Percentiles rank a stretch among this genome's conserved stretches.
These are phyloP conservation scores for Drosophila diplacantha DNA, from an alignment of 2,888 invertebrate species.

Conservation along the genomic window DNA sequence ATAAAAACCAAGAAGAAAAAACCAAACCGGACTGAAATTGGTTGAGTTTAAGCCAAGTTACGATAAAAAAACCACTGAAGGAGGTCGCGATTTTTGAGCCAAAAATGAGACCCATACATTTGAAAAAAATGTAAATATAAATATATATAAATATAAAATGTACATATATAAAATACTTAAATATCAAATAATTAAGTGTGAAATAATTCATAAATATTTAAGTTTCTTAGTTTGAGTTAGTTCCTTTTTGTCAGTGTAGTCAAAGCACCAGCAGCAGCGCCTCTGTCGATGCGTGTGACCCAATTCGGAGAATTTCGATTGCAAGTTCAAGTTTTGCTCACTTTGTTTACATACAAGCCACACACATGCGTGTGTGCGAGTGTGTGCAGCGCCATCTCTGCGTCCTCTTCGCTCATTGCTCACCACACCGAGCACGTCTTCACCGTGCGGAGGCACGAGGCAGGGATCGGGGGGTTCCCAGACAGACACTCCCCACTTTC, in stretches of 20 bases:
- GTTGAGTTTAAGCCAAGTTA: no score
- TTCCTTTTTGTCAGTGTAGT: constrained; percentile 2
- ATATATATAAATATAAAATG: no score
- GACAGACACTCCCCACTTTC: constrained; percentile 30
- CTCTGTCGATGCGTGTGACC: constrained; percentile 68
- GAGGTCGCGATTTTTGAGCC: no score
- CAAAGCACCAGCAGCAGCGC: constrained; percentile 31
- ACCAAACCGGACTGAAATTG: no score
- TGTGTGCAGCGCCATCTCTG: not conserved
- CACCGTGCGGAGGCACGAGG: not conserved
- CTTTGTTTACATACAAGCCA: constrained; percentile 11
- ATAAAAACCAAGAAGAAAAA: no score
- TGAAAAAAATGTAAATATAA: no score
- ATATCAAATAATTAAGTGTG: no score
- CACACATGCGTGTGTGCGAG: not conserved
- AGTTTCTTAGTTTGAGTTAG: no score
- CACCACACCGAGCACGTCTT: constrained; percentile 30
- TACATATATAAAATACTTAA: no score
- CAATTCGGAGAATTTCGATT: constrained; percentile 62
- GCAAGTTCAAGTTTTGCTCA: constrained; percentile 67
- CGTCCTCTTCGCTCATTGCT: constrained; percentile 8
- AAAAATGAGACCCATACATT: no score
- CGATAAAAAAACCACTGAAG: no score
- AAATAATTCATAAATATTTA: no score
- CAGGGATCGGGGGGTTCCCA: not conserved